Base-by-base conservation (phyloP, 2,797 vertebrate genomes). In the Siniperca obscura region DNA sequence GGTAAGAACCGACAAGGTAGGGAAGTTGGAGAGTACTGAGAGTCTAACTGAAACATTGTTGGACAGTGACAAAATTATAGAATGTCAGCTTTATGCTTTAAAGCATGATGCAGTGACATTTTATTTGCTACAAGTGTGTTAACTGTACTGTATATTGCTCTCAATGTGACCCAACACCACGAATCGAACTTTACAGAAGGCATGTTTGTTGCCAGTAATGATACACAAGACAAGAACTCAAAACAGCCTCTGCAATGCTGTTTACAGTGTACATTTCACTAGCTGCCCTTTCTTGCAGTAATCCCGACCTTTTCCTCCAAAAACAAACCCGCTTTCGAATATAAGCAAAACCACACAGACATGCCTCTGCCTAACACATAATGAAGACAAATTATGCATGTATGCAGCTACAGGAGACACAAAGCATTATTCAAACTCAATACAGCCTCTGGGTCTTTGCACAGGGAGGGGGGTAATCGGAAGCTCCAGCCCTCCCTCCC, bases 371-470 rank as follows among this genome's bases (percentile, higher is more conserved):
- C 71, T 27, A 13, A 76, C 61, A 80, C 52, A 50, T 85, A 88
- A 90, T 83, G 80, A 87, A 81, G 76, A 81, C 72, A 87, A 81
- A 90, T 92, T 87, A 91, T 91, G 87, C 80, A 91, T 90, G 89
- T 76, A 79, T 88, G 74, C 82, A 69, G 81, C 81, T 30, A 14
- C 74, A 86, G 66, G 82, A 92, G 82, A 89, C 80, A 89, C 81
- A 52, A 73, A 82, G 86, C 78, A 84, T 91, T 83, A 89, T 87
- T 90, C 85, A 73, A 74, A 90, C 92, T 93, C 91, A 88, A 93
- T 90, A 89, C 55, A 75, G 86, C 89, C 87, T 70, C 34, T 82
- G 81, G 89, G 69, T 86, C 77, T 86, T 57, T 82, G 80, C 69
- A 75, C 65, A 34, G 70, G 22, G 55, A 40, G n/a, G 53, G 22